A percentile compares a stretch with the other conserved stretches of the same genome.
Evolutionary conservation across 2,888 invertebrate species (phyloP).

Genomic region (Eurois occulta): DNA sequence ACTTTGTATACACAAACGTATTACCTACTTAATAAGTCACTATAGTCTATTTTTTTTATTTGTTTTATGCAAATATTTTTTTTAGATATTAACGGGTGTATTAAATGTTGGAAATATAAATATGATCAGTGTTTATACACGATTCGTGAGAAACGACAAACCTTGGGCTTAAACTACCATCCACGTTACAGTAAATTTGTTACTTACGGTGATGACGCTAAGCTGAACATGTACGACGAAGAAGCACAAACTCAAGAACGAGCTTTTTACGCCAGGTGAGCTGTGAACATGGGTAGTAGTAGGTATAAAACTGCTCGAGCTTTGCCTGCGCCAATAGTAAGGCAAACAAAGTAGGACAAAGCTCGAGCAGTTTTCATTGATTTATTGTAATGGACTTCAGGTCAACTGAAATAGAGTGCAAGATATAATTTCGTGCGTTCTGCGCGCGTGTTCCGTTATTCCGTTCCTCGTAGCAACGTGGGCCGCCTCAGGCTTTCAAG

Average conservation of each 20-base stretch:
- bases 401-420: not conserved
- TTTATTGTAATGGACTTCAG: not conserved
- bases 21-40: not conserved
- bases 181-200: slow-evolving; percentile 88
- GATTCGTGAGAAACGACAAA: slow-evolving; percentile 92
- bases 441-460: too few relatives aligned
- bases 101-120: slow-evolving; percentile 93
- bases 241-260: slow-evolving; percentile 92
- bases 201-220: slow-evolving; percentile 92
- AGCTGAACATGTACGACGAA: slow-evolving; percentile 92
- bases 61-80: not conserved
- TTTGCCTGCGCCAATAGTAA: not conserved
- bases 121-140: slow-evolving; percentile 92
- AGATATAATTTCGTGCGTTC: not conserved
- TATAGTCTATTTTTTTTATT: not conserved
- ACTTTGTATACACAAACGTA: not conserved
- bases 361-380: not conserved
- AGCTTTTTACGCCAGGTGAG: slow-evolving; percentile 90
- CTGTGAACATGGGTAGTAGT: slow-evolving; percentile 5
- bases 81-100: slow-evolving; percentile 92
- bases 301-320: not conserved
- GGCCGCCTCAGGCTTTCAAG: not conserved
- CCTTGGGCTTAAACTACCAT: slow-evolving; percentile 91
- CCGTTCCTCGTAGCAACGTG: not conserved
- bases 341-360: not conserved